Base-by-base conservation (phyloP, 2,113 vertebrate genomes). In the Phocoena sinus region DNA sequence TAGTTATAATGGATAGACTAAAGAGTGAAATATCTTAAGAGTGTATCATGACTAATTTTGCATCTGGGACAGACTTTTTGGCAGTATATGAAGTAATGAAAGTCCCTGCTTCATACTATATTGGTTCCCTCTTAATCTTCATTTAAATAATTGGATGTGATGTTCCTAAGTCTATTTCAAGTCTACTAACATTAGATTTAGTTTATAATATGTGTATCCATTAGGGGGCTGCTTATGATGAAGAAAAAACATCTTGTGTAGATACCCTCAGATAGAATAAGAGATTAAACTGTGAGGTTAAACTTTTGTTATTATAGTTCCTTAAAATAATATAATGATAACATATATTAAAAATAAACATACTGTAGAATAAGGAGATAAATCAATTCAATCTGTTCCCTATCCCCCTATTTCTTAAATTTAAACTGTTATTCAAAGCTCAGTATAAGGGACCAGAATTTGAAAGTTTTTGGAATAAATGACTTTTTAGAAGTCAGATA, bases 21-120 rank as follows among this genome's bases (percentile, higher is more conserved):
- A 89, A 77, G 74, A 98, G 21, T 94, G 79, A 97, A 96, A 85
- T 80, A 92, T 60, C 47, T 92, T 96, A 23, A 12, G 68, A 98
- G 71, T 95, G 68, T 95, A 58, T 62, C 62, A 47, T 83, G 58
- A 98, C 80, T 98, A 77, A 96, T 96, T 97, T 97, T 94, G 38
- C 87, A 96, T 21, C 7, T 82, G 92, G 60, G 84, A 97, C 65
- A 77, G 71, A 60, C 65, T 96, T 67, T 85, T 96, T 96, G 89
- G 71, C 70, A 96, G 76, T 28, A 21, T 58, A 91, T 47, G 23
- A 97, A 84, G 33, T 85, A 93, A 95, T 82, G 81, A 58, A 95
- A 97, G 33, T 77, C 92, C 5, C 25, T 96, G 23, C 31, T 87
- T 95, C 47, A 88, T 95, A 76, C 7, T 47, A 31, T 90, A 62